A percentile compares a stretch with the other conserved stretches of the same genome.
These are phyloP conservation scores for Anthoscopus minutus DNA, from an alignment of 2,113 vertebrate genomes.

Conservation along the genomic window DNA sequence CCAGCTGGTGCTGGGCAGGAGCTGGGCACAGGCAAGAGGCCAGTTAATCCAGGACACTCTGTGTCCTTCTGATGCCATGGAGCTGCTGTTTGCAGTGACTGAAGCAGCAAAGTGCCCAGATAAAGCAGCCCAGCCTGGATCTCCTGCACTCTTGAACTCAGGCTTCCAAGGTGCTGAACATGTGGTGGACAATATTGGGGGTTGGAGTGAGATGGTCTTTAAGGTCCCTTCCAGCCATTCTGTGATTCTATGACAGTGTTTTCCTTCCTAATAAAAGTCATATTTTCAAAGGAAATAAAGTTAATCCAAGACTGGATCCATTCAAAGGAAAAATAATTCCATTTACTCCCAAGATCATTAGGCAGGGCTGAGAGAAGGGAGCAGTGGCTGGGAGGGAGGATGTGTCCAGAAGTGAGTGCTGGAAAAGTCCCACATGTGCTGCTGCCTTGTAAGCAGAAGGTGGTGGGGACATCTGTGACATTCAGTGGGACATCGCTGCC, in stretches of 20 bases:
- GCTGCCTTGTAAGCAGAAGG: neutral
- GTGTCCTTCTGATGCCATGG: neutral
- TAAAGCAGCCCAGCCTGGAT: neutral
- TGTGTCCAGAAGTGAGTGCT: neutral
- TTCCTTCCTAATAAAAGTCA: neutral
- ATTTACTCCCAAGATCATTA: neutral
- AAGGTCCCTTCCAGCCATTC: neutral
- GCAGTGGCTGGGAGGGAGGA: neutral
- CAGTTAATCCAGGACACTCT: neutral
- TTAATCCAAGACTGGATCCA: neutral
- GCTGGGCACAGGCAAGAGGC: neutral
- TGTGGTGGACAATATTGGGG: neutral
- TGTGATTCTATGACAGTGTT: neutral
- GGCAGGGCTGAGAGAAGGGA: neutral
- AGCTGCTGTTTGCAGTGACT: neutral
- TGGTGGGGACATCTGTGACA: neutral
- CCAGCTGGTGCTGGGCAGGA: neutral
- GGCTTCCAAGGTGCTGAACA: neutral
- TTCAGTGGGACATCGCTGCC: neutral
- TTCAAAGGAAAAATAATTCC: neutral
- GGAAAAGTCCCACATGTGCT: neutral
- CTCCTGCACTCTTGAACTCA: neutral
- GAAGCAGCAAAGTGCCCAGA: neutral
- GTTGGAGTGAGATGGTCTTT: neutral
- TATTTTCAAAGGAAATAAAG: neutral